Conservation (phyloP, 2,797 vertebrate genomes). For the Xenopus petersii region DNA sequence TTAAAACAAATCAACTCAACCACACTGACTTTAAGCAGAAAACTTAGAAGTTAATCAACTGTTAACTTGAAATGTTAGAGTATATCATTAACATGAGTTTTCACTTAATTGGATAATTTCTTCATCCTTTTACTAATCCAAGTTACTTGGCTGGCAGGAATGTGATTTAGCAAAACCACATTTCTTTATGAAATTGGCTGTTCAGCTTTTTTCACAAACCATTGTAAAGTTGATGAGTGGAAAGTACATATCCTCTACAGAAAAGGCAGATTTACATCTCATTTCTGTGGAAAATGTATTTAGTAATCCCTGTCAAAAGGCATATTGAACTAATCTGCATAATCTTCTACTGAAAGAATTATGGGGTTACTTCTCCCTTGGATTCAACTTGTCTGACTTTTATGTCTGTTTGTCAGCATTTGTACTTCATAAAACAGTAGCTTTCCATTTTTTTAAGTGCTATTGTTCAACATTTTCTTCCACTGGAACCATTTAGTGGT, state of each 20-base stretch:
- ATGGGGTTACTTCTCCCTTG: no score
- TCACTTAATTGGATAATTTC: slow-evolving; percentile 27
- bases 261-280: slow-evolving; percentile 25
- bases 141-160: slow-evolving; percentile 20
- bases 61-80: slow-evolving; percentile 20
- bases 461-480: neutral
- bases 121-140: slow-evolving; percentile 26
- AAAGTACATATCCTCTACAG: slow-evolving; percentile 11
- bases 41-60: slow-evolving; percentile 20
- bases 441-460: no score
- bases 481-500: neutral
- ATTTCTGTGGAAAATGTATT: slow-evolving; percentile 14
- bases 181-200: slow-evolving; percentile 24
- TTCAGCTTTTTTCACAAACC: slow-evolving; percentile 24
- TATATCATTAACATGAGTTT: slow-evolving; percentile 35
- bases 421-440: no score
- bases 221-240: slow-evolving; percentile 18
- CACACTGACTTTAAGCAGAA: slow-evolving; percentile 10
- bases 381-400: no score
- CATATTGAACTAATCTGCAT: slow-evolving; percentile 10
- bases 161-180: slow-evolving; percentile 28
- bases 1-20: slow-evolving; percentile 21
- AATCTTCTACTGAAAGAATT: slow-evolving; percentile 19
- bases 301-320: slow-evolving; percentile 9
- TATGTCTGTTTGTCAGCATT: no score